Evolutionary conservation across 2,113 vertebrate genomes (phyloP).

Genomic region (Galemys pyrenaicus): DNA sequence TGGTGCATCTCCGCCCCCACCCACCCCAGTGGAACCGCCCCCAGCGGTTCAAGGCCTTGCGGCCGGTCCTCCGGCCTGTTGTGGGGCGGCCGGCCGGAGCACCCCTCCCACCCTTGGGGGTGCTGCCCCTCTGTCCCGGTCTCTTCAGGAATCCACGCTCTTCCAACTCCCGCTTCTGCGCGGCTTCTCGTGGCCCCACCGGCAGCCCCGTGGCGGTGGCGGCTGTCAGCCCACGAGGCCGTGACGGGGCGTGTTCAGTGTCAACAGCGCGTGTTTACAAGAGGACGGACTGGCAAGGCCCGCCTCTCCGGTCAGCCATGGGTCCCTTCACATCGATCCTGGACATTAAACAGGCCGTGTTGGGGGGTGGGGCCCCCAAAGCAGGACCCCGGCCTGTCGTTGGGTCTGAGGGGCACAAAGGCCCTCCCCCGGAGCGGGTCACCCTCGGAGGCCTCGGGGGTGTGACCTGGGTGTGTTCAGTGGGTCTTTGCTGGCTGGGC

Average conservation of each 20-base stretch:
- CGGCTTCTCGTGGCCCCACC: neutral
- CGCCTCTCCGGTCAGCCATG: neutral
- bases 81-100: neutral
- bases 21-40: no score
- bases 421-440: neutral
- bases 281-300: neutral
- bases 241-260: neutral
- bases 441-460: accelerated
- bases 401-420: accelerated
- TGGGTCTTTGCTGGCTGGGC: no score
- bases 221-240: neutral
- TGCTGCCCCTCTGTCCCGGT: neutral
- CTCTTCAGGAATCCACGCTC: no score
- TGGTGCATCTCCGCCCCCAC: accelerated
- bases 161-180: neutral
- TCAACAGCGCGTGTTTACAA: neutral
- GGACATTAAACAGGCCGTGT: neutral
- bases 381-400: neutral
- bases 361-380: accelerated
- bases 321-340: neutral
- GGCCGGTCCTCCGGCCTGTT: neutral
- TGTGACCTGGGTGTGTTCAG: neutral
- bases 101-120: neutral
- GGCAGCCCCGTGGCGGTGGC: neutral
- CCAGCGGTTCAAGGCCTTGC: accelerated